Conservation (phyloP, 1,140 invertebrate genomes). For the Galendromus occidentalis region DNA sequence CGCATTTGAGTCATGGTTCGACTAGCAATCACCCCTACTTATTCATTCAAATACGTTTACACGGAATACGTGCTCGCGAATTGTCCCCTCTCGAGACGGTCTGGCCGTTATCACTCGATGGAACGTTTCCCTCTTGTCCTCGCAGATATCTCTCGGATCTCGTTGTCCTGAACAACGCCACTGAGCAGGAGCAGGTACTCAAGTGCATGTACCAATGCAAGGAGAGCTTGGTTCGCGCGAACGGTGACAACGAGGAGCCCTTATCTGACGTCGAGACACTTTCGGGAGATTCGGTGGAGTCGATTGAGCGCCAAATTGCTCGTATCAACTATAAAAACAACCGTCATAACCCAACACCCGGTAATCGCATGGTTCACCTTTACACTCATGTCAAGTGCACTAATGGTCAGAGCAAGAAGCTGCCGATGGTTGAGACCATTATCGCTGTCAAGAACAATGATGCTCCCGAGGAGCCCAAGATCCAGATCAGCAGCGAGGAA, state of each 20-base stretch:
- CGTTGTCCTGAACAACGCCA: conserved; percentile 52
- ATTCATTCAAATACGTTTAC: neutral
- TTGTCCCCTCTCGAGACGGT: neutral
- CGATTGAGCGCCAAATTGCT: conserved; percentile 49
- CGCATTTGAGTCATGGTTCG: neutral
- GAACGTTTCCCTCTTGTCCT: too few relatives aligned
- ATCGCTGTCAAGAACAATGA: conserved; percentile 8
- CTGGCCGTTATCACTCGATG: neutral
- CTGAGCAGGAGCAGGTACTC: conserved; percentile 41
- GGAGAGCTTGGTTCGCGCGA: conserved; percentile 36
- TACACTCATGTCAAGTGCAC: conserved; percentile 35
- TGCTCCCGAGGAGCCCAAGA: conserved; percentile 55
- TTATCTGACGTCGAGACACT: conserved; percentile 27
- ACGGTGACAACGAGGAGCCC: conserved; percentile 23
- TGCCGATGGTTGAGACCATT: conserved; percentile 46
- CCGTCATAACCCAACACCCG: conserved; percentile 72
- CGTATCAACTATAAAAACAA: conserved; percentile 76
- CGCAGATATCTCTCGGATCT: conserved; percentile 63
- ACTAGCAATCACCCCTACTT: conserved; percentile 1
- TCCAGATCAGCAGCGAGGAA: conserved; percentile 47
- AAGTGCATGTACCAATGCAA: conserved; percentile 59
- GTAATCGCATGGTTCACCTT: conserved; percentile 62
- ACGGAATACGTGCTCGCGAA: neutral
- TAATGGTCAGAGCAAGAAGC: conserved; percentile 44
- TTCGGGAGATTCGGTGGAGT: conserved; percentile 23